Base-by-base conservation (phyloP, 2,888 invertebrate species). In the Caenorhabditis panamensis region DNA sequence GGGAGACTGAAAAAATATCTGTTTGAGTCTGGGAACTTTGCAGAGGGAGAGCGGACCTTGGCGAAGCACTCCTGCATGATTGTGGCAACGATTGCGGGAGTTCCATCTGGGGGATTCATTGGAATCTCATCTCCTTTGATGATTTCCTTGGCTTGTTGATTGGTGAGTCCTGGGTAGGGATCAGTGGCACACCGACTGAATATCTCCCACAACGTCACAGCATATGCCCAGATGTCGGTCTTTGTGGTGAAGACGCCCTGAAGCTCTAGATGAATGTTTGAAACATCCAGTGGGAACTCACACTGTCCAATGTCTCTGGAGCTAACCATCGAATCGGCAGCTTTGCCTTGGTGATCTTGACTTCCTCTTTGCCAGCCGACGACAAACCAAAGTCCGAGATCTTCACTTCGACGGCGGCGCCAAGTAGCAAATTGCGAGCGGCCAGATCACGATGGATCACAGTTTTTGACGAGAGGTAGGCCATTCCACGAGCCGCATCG, bases 291-390 rank as follows among this genome's bases (percentile, higher is more conserved):
- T n/a, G n/a, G n/a, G n/a, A n/a, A n/a, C n/a, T n/a, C n/a, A n/a
- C n/a, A n/a, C n/a, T n/a, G n/a, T n/a, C n/a, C n/a, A n/a, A n/a
- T n/a, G n/a, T n/a, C 67, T 87, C 87, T 28, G 87, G 87, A 8
- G 86, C 69, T n/a, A 87, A 73, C 87, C 87, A 87, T n/a, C 83
- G 67, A 53, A 86, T 75, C 28, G 87, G 87, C 49, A 87, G 59
- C 58, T 87, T 87, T 66, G 86, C 79, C 22, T 71, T 58, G 11
- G 79, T 78, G 28, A 86, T 22, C 41, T 83, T 85, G 13, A 86
- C 56, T 20, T 81, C 84, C 8, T 51, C 37, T 51, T 79, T 77
- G 18, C 71, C 82, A 18, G 73, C 54, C 20, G 73, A 76, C 3
- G 84, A 84, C 8, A 84, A 58, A 5, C 84, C 84, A 51, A 84